These are phyloP conservation scores for Geodia barretti DNA, from an alignment of 37 sponge, comb jelly and placozoan genomes.

Conservation along the genomic window DNA sequence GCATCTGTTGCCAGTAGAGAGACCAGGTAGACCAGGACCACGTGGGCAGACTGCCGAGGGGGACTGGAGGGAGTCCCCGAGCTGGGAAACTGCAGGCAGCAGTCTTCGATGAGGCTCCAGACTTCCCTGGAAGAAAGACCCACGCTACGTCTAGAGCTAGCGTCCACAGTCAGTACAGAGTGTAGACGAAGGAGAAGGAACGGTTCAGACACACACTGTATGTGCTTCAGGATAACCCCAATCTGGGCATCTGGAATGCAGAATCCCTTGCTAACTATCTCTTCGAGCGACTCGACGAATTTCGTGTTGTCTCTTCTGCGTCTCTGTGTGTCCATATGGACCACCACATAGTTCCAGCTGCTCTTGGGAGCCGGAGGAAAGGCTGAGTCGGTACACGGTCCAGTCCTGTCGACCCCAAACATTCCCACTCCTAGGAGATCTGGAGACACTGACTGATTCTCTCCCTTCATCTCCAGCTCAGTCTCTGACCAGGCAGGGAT, in stretches of 20 bases:
- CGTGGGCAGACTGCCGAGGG: background rate
- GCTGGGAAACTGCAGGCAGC: background rate
- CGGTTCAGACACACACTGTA: background rate
- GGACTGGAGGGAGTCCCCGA: background rate
- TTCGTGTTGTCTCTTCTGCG: background rate
- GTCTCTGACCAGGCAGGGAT: background rate
- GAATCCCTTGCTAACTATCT: background rate
- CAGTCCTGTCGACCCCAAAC: background rate
- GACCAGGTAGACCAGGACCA: conserved; percentile 10
- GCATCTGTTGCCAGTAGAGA: conserved; percentile 17
- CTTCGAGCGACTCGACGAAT: background rate
- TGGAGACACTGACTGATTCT: background rate
- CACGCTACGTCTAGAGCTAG: background rate
- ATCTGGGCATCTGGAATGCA: background rate
- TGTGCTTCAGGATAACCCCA: background rate
- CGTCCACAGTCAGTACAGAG: background rate
- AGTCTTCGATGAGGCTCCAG: background rate
- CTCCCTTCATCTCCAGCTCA: background rate
- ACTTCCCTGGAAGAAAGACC: background rate
- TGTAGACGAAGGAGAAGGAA: background rate
- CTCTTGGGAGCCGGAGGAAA: background rate
- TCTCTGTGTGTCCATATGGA: background rate
- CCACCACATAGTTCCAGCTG: background rate
- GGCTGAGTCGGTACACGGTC: background rate
- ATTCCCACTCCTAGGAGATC: background rate